phyloP scores from a whole-genome alignment of 2,797 vertebrate genomes.

The Falco columbarius region DNA sequence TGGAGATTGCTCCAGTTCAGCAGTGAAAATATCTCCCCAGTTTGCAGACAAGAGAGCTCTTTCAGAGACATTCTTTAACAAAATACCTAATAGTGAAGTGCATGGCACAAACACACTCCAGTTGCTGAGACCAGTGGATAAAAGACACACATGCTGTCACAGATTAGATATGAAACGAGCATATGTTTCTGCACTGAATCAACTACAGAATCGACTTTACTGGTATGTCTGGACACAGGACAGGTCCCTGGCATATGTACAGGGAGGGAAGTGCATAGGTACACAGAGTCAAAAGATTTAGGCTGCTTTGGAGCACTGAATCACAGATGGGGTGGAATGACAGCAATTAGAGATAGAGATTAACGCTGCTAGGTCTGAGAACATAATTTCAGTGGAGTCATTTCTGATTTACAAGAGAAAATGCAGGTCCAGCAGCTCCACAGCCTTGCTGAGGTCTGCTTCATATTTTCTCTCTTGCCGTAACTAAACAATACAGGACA shows the following conservation, averaged over 20 bases:
- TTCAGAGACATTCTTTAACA: background rate
- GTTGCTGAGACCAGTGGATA: background rate
- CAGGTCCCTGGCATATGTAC: background rate
- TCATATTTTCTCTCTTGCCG: background rate
- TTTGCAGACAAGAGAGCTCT: constrained; percentile 19
- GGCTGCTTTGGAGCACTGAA: background rate
- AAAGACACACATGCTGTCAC: background rate
- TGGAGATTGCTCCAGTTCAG: background rate
- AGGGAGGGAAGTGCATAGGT: background rate
- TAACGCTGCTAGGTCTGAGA: background rate
- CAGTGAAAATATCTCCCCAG: background rate
- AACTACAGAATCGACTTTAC: background rate
- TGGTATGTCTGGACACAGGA: background rate
- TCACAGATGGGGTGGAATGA: background rate
- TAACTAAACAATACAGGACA: background rate
- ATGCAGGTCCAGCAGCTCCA: background rate
- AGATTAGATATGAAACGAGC: background rate
- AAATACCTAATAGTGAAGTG: background rate
- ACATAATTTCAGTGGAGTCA: background rate
- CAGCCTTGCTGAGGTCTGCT: background rate
- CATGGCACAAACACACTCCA: background rate
- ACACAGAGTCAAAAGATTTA: rapidly evolving
- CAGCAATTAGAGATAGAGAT: background rate
- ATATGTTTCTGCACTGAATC: background rate
- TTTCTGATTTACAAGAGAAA: background rate